These are phyloP conservation scores for Temnothorax unifasciatus DNA, from an alignment of 2,888 invertebrate genomes.

Conservation along the genomic window DNA sequence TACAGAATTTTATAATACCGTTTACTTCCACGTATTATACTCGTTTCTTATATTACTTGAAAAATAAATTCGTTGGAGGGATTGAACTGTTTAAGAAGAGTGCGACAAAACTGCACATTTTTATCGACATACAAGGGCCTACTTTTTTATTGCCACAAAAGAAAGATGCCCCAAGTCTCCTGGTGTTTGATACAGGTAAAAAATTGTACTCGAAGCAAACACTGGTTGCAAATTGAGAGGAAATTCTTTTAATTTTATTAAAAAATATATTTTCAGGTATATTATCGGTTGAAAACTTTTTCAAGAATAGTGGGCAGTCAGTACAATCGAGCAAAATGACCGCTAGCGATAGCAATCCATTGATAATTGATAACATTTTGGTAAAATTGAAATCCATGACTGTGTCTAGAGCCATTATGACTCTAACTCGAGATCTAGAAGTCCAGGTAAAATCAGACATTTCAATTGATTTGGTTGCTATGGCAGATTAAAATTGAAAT, in stretches of 20 bases:
- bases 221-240: slow-evolving; percentile 8
- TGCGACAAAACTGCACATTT: slow-evolving; percentile 88
- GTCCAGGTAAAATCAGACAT: slow-evolving; percentile 88
- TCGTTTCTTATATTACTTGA: slow-evolving; percentile 66
- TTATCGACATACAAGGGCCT: slow-evolving; percentile 91
- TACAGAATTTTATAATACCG: slow-evolving; percentile 88
- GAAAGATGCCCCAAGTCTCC: slow-evolving; percentile 92
- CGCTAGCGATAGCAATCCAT: slow-evolving; percentile 54
- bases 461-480: background rate
- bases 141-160: slow-evolving; percentile 93
- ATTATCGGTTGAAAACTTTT: slow-evolving; percentile 93
- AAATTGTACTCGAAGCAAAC: background rate
- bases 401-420: slow-evolving; percentile 91
- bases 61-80: slow-evolving; percentile 77
- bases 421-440: slow-evolving; percentile 91
- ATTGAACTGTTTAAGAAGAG: slow-evolving; percentile 87
- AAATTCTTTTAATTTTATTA: background rate
- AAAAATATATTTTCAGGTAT: slow-evolving; percentile 87
- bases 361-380: slow-evolving; percentile 90
- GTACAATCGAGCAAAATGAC: slow-evolving; percentile 82
- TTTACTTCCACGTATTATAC: slow-evolving; percentile 82
- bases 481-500: background rate
- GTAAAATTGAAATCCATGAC: slow-evolving; percentile 90
- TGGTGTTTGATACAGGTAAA: slow-evolving; percentile 92
- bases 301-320: slow-evolving; percentile 88